These are phyloP conservation scores for Watsonalla binaria DNA, from an alignment of 2,888 invertebrate genomes.

Conservation along the genomic window DNA sequence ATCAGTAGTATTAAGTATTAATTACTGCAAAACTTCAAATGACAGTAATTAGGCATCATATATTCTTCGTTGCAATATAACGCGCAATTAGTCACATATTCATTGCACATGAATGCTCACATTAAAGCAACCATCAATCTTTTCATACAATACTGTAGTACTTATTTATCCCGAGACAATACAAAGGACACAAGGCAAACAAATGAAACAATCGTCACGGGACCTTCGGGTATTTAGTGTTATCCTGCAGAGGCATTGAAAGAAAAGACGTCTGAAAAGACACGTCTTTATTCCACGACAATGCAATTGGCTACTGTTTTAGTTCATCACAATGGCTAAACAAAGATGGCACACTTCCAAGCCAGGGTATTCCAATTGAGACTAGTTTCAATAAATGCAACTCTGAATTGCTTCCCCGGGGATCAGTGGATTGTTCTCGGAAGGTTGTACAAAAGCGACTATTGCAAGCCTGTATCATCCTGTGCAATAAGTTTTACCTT, in stretches of 20 bases:
- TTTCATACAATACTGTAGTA: conserved; percentile 3
- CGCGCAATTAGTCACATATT: conserved; percentile 1
- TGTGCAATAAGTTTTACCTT: conserved; percentile 49
- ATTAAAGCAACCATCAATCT: conserved; percentile 20
- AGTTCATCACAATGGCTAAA: conserved; percentile 13
- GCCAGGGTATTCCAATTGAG: conserved; percentile 23
- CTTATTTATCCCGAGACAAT: not conserved
- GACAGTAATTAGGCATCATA: too few species aligned
- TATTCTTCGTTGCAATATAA: not conserved
- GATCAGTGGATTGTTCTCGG: conserved; percentile 36
- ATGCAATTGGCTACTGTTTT: conserved; percentile 54
- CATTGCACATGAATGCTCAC: conserved; percentile 15
- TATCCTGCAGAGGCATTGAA: conserved; percentile 17
- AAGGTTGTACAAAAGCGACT: conserved; percentile 36
- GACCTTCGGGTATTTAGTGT: conserved; percentile 43
- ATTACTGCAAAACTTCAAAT: too few species aligned
- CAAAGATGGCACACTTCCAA: conserved; percentile 38
- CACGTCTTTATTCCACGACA: conserved; percentile 30
- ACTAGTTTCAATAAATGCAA: conserved; percentile 27
- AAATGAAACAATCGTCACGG: conserved; percentile 34
- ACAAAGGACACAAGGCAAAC: conserved; percentile 23
- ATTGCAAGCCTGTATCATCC: conserved; percentile 21
- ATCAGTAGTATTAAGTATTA: too few species aligned
- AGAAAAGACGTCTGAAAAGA: conserved; percentile 19
- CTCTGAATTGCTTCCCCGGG: conserved; percentile 6